Conservation (phyloP, 1,140 invertebrate genomes). For the Potamilus streckersoni region DNA sequence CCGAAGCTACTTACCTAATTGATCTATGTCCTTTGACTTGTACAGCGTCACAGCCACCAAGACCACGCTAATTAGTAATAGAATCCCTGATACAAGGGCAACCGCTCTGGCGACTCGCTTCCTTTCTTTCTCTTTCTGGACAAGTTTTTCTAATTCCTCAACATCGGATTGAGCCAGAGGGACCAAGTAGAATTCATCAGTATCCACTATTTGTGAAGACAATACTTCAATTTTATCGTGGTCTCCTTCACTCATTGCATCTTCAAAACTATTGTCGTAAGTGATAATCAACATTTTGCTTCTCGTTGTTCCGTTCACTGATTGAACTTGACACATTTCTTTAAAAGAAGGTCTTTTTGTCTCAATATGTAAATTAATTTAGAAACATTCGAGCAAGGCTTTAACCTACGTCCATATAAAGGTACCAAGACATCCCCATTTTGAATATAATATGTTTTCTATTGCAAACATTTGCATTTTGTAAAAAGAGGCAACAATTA, state of each 20-base stretch:
- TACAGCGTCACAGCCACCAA: constrained; percentile 24
- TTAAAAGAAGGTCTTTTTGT: too few species aligned
- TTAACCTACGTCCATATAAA: too few species aligned
- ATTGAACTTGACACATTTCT: too few species aligned
- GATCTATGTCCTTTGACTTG: constrained; percentile 34
- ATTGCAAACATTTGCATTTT: too few species aligned
- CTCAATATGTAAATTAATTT: too few species aligned
- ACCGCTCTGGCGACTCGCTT: constrained; percentile 28
- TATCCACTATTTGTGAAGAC: constrained; percentile 27
- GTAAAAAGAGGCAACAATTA: too few species aligned
- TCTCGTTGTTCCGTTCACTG: too few species aligned
- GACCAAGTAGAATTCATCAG: constrained; percentile 25
- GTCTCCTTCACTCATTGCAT: constrained; percentile 29
- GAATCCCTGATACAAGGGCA: constrained; percentile 26
- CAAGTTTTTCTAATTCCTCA: constrained; percentile 14
- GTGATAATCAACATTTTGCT: constrained; percentile 23
- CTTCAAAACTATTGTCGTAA: constrained; percentile 26
- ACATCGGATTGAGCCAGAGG: constrained; percentile 16
- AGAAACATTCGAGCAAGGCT: too few species aligned
- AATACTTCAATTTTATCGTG: constrained; percentile 31
- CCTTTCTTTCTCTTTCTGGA: constrained; percentile 19
- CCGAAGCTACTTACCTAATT: constrained; percentile 22
- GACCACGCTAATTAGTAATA: constrained; percentile 25
- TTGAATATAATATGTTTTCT: too few species aligned
- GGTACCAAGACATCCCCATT: too few species aligned